Base-by-base conservation (phyloP, 2,797 vertebrate species). In the Cuniculus paca region DNA sequence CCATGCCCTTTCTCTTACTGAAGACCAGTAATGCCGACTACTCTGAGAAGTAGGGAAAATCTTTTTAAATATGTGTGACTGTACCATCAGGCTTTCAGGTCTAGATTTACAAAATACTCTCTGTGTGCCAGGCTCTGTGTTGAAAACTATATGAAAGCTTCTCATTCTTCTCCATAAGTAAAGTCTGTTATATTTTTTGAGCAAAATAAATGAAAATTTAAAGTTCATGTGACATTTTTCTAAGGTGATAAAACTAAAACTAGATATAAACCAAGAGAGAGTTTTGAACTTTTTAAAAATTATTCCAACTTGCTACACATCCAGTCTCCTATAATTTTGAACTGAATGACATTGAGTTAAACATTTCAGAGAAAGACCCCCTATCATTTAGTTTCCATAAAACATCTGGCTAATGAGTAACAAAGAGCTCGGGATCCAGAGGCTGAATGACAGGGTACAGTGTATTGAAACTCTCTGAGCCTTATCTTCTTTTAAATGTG, bases 361-460 rank as follows among this genome's bases (percentile, higher is more conserved):
- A 81, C 13, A 63, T 54, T 8, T 1, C 1, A 28, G 22, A 54
- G 17, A 88, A 16, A 54, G 19, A 54, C 9, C 2, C 2, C 1
- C 1, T 1, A 13, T 65, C 10, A 26, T 86, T 95, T 74, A 42
- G 4, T 90, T 91, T 94, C 34, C 14, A 52, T 34, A 31, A 60
- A 81, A 70, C 90, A 70, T 54, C 58, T 60, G 50, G 3, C 14
- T 60, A 56, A 70, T 50, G 52, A 36, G 20, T 28, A 48, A 12
- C 7, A 24, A 72, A 31, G 20, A 60, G 45, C 22, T 34, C 68
- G 28, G 70, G 83, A 54, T 95, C 56, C 52, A 63, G 83, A 92
- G 42, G 19, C 11, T 90, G 2, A 0, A 0, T 72, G 36, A 81
- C 1, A 1, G 34, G 11, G 60, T 16, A 39, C 5, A 24, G 2